Base-by-base conservation (phyloP, 2,113 vertebrate genomes). In the Paramormyrops kingsleyae region DNA sequence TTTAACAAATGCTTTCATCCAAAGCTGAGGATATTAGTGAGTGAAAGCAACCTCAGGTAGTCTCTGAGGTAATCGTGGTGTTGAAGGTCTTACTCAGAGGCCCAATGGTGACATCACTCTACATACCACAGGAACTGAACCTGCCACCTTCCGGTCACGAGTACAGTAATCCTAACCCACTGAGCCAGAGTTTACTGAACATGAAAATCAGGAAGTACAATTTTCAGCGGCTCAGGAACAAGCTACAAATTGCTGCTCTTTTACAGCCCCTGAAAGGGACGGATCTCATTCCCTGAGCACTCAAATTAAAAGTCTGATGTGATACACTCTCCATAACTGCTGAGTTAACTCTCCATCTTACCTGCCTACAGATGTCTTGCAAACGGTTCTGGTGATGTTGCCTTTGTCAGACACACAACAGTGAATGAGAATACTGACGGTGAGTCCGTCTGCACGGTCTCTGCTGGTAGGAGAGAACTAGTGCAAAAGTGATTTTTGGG, bases 391-490 rank as follows among this genome's bases (percentile, higher is more conserved):
- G 98, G 97, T 6, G 96, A 98, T 0, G 97, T 99, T 91, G 97
- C 97, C 89, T 99, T 99, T 87, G 92, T 98, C 83, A 98, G 97
- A 92, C 97, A 99, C 92, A 94, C 94, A 53, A 97, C 91, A 0
- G 95, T 98, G 13, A 9, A 86, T 15, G 97, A 98, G 90, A 97
- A 97, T 92, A 97, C 94, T 0, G 77, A 96, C 0, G 97, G 98
- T 98, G 89, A 93, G 91, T 89, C 3, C 3, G 39, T 21, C 39
- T 9, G 10, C 35, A 46, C 21, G 5, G 19, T 3, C 17, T 53
- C 62, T 1, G 27, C 27, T 12, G 10, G 62, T 31, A 12, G 62
- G 27, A 70, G 62, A 70, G 62, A 70, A 13, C 19, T 2, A 24
- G 74, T 4, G 21, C 8, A 46, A 12, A 5, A 13, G 47, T 85